Percentiles rank a stretch among this genome's conserved stretches.
These are phyloP conservation scores for Plagodis pulveraria DNA, from an alignment of 2,888 invertebrate genomes.

Conservation along the genomic window DNA sequence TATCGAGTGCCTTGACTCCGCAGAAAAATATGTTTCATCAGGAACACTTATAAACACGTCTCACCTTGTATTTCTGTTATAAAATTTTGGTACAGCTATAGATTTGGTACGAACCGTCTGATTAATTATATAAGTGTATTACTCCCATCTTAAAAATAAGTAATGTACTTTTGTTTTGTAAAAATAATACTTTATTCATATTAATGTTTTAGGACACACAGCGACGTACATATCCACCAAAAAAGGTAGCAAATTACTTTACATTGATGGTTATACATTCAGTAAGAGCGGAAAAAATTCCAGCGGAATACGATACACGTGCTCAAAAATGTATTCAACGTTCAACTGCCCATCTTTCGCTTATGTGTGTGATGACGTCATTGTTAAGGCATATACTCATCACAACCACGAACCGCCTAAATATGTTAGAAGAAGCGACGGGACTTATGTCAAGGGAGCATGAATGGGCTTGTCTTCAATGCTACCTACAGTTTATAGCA, in stretches of 20 bases:
- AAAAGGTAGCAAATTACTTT: conserved; percentile 12
- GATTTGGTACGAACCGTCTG: too few relatives aligned
- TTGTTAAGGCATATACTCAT: conserved; percentile 3
- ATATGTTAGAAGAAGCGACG: not conserved
- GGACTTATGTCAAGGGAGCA: not conserved
- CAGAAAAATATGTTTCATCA: too few relatives aligned
- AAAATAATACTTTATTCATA: not conserved
- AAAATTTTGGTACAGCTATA: too few relatives aligned
- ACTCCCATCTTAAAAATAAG: too few relatives aligned
- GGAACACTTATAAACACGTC: too few relatives aligned
- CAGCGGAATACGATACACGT: conserved; percentile 11
- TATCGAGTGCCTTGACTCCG: too few relatives aligned
- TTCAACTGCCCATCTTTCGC: conserved; percentile 36
- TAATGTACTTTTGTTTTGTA: too few relatives aligned
- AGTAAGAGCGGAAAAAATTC: conserved; percentile 5
- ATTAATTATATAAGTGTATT: too few relatives aligned
- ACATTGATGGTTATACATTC: conserved; percentile 17
- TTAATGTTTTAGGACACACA: not conserved
- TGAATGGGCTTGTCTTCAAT: not conserved
- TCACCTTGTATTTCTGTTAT: too few relatives aligned
- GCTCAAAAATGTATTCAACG: conserved; percentile 5
- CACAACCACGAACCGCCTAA: conserved; percentile 14
- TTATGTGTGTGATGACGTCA: conserved; percentile 8
- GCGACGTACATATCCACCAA: conserved; percentile 10
- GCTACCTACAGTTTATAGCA: too few relatives aligned